Percentiles rank a stretch among this genome's conserved stretches.
phyloP scores from a whole-genome alignment of 2,888 invertebrate genomes.

The Campopleginae sp. region DNA sequence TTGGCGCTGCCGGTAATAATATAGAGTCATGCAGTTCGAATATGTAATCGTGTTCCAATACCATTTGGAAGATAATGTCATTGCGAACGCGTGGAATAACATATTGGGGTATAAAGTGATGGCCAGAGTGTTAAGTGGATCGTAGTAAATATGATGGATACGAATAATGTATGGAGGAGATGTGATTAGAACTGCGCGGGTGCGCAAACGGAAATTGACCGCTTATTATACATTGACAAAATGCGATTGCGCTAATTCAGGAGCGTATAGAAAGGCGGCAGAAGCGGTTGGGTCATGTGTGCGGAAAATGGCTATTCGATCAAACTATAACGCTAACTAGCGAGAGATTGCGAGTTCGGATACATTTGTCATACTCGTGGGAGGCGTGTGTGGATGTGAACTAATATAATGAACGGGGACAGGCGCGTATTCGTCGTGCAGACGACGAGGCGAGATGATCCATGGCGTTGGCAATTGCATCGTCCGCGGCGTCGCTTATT shows the following conservation, averaged over 20 bases:
- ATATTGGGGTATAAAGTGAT: not conserved
- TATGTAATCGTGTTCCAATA: not conserved
- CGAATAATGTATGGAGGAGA: not conserved
- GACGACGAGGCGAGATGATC: not conserved
- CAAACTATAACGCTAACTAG: not conserved
- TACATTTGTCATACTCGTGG: not conserved
- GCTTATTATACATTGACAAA: slow-evolving; percentile 6
- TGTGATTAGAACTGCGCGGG: not conserved
- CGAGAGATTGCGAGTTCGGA: not conserved
- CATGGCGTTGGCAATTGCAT: not conserved
- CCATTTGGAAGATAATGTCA: not conserved
- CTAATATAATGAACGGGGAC: not conserved
- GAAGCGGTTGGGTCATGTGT: not conserved
- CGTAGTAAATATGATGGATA: slow-evolving; percentile 1
- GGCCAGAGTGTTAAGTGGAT: not conserved
- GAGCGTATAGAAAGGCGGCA: not conserved
- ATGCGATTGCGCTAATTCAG: not conserved
- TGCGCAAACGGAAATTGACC: not conserved
- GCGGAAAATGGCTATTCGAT: not conserved
- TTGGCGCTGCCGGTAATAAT: not conserved
- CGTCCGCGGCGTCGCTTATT: not conserved
- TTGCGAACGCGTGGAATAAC: not conserved
- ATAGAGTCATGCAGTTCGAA: not conserved
- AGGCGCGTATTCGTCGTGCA: not conserved
- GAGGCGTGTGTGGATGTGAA: not conserved